phyloP scores from a whole-genome alignment of 2,888 invertebrate genomes.

The Lithophane semibrunnea region DNA sequence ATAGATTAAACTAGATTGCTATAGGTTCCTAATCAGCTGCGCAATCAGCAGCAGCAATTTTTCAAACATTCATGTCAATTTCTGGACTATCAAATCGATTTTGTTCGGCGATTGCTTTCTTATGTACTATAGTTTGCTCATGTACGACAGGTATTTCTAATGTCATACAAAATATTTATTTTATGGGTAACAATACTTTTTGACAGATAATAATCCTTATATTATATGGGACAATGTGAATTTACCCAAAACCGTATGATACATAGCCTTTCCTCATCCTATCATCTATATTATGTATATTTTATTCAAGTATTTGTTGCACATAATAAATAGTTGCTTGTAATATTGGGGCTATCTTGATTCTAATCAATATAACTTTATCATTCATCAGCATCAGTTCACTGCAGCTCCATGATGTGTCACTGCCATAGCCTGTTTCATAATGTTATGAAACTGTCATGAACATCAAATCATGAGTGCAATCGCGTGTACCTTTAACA shows the following conservation, averaged over 20 bases:
- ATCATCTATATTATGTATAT: too few species aligned
- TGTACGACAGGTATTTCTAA: neutral
- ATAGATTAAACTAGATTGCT: conserved; percentile 7
- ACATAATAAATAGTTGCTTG: neutral
- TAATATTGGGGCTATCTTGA: neutral
- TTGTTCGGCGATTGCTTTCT: neutral
- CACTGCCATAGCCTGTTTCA: conserved; percentile 24
- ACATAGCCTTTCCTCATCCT: too few species aligned
- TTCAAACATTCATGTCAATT: neutral
- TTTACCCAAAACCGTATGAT: neutral
- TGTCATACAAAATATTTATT: neutral
- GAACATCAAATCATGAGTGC: conserved; percentile 1
- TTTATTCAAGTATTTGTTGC: conserved; percentile 6
- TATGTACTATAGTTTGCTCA: neutral
- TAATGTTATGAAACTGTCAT: conserved; percentile 42
- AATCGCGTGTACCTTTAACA: neutral
- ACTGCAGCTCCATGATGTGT: neutral
- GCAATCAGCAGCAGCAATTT: neutral
- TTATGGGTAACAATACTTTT: neutral
- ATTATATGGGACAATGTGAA: neutral
- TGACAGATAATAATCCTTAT: neutral
- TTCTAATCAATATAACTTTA: neutral
- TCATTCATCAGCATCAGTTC: conserved; percentile 19
- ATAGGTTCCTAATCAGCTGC: neutral
- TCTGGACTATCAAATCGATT: neutral